Evolutionary conservation across 2,797 vertebrate genomes (phyloP).

Genomic region (Parotocinclus haroldoi): DNA sequence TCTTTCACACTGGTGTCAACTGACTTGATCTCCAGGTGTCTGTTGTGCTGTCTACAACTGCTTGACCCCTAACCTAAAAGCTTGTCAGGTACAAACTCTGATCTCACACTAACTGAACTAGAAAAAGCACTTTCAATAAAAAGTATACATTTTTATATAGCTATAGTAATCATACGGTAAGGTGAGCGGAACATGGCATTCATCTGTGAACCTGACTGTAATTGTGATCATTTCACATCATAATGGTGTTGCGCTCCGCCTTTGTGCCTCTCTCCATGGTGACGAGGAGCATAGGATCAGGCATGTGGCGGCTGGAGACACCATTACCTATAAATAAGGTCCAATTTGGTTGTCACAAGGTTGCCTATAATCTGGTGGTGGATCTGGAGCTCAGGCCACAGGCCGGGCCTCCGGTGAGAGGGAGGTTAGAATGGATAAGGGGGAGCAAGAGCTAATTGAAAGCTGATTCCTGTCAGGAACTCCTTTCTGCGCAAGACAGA

Average conservation of each 20-base stretch:
- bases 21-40: too few species aligned
- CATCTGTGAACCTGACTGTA: conserved; percentile 46
- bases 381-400: conserved; percentile 56
- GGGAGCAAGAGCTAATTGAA: conserved; percentile 74
- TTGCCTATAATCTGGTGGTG: conserved; percentile 60
- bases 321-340: conserved; percentile 59
- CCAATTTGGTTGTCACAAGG: conserved; percentile 63
- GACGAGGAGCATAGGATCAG: conserved; percentile 47
- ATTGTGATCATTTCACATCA: conserved; percentile 52
- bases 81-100: conserved; percentile 6
- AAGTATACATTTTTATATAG: conserved; percentile 37
- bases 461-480: conserved; percentile 77
- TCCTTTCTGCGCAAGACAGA: conserved; percentile 74
- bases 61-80: too few species aligned
- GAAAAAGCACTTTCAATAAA: background rate
- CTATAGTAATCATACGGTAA: conserved; percentile 50
- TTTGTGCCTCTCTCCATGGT: conserved; percentile 48
- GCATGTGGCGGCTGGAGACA: conserved; percentile 47
- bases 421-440: conserved; percentile 49
- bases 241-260: conserved; percentile 38
- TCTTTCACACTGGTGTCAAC: too few species aligned
- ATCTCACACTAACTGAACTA: conserved; percentile 5
- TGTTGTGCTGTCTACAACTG: background rate
- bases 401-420: conserved; percentile 64
- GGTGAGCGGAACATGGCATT: conserved; percentile 37